Evolutionary conservation across 2,888 invertebrate species (phyloP).

Genomic region (Nemoura dubitans): DNA sequence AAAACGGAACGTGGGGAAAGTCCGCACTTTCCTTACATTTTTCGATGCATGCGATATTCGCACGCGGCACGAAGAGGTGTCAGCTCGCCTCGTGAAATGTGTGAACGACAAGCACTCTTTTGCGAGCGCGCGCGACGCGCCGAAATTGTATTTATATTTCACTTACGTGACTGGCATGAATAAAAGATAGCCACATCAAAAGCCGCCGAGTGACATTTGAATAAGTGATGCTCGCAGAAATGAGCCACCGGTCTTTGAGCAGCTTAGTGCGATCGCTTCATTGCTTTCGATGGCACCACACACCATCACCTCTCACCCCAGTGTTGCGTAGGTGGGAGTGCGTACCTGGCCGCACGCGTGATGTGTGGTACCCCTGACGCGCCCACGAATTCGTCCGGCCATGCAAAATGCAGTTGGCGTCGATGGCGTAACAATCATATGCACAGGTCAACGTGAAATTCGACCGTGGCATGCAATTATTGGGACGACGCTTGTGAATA

Average conservation of each 20-base stretch:
- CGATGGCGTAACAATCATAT: background rate
- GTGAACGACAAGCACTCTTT: constrained; percentile 12
- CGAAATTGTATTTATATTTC: background rate
- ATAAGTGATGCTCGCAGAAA: background rate
- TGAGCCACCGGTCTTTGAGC: background rate
- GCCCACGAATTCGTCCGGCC: background rate
- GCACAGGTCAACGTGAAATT: background rate
- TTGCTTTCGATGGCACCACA: background rate
- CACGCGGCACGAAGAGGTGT: background rate
- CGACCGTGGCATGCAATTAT: background rate
- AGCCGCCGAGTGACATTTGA: constrained; percentile 12
- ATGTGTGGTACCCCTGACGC: background rate
- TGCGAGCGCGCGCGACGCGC: background rate
- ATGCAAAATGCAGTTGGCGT: background rate
- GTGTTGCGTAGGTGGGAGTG: no score
- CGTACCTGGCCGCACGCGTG: no score
- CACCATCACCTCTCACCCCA: background rate
- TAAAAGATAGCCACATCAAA: constrained; percentile 4
- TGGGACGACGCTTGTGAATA: background rate
- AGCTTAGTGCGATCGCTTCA: background rate
- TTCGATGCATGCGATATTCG: background rate
- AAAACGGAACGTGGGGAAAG: background rate
- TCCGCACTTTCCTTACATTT: background rate
- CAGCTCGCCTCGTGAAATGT: background rate
- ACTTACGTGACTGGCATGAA: background rate